Evolutionary conservation across 2,888 invertebrate genomes (phyloP).

Genomic region (Drosophila anomalata): DNA sequence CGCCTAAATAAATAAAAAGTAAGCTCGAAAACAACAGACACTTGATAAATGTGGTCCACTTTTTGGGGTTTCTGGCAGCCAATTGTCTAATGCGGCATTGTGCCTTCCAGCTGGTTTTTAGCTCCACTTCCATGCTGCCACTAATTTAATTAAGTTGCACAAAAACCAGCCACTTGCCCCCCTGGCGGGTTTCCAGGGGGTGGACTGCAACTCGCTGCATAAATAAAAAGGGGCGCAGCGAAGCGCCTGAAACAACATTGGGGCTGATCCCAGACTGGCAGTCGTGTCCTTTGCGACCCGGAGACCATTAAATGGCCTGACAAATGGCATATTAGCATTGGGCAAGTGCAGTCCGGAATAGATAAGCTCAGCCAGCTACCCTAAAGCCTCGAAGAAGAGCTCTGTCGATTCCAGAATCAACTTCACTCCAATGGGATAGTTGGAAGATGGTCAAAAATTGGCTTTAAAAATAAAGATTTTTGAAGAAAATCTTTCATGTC

Average conservation of each 20-base stretch:
- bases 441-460: no score
- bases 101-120: conserved; percentile 13
- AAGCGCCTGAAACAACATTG: conserved; percentile 34
- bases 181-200: conserved; percentile 30
- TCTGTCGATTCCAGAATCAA: background rate
- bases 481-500: no score
- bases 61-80: conserved; percentile 9
- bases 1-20: background rate
- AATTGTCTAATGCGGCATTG: conserved; percentile 45
- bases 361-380: conserved; percentile 9
- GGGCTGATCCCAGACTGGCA: conserved; percentile 36
- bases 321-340: conserved; percentile 44
- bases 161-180: conserved; percentile 29
- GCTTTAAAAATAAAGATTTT: no score
- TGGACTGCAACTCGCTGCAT: conserved; percentile 60
- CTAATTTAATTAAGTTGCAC: conserved; percentile 67
- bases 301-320: conserved; percentile 38
- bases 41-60: conserved; percentile 23
- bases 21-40: conserved; percentile 1
- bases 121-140: conserved; percentile 5
- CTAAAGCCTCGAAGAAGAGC: background rate
- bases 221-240: conserved; percentile 66
- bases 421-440: no score
- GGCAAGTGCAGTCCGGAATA: conserved; percentile 20
- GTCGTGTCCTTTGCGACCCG: conserved; percentile 29